A percentile compares a stretch with the other conserved stretches of the same genome.
Conservation (phyloP, 1,140 invertebrate species). For the Aphis gossypii region DNA sequence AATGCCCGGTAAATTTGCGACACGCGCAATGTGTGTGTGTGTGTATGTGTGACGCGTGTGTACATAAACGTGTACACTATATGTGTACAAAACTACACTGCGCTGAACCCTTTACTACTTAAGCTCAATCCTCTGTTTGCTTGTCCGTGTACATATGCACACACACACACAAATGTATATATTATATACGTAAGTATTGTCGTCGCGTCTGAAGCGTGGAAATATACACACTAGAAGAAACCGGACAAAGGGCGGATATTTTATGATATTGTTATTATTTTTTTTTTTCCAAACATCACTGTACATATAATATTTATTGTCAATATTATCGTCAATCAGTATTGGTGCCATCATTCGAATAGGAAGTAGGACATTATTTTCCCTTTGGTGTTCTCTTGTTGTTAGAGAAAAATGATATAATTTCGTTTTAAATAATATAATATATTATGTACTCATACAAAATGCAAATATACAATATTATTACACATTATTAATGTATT, state of each 20-base stretch:
- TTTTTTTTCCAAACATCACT: not conserved
- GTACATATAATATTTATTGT: not conserved
- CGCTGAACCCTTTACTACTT: not conserved
- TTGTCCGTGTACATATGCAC: not conserved
- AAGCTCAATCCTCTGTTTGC: not conserved
- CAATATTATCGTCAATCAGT: not conserved
- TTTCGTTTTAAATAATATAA: not conserved
- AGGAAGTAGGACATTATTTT: not conserved
- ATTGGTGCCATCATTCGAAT: not conserved
- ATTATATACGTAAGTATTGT: not conserved
- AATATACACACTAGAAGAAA: not conserved
- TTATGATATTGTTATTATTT: not conserved
- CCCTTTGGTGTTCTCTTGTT: not conserved
- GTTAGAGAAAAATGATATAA: not conserved
- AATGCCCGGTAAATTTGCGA: slow-evolving; percentile 42
- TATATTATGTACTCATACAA: too few species aligned
- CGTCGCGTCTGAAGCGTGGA: not conserved
- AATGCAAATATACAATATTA: not conserved
- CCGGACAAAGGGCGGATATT: not conserved
- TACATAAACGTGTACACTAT: not conserved
- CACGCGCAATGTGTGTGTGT: not conserved
- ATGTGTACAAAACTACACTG: not conserved
- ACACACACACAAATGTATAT: not conserved
- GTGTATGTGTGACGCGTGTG: not conserved
- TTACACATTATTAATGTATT: too few species aligned